phyloP scores from a whole-genome alignment of 2,888 invertebrate species.

The Leptinotarsa tumamoca region DNA sequence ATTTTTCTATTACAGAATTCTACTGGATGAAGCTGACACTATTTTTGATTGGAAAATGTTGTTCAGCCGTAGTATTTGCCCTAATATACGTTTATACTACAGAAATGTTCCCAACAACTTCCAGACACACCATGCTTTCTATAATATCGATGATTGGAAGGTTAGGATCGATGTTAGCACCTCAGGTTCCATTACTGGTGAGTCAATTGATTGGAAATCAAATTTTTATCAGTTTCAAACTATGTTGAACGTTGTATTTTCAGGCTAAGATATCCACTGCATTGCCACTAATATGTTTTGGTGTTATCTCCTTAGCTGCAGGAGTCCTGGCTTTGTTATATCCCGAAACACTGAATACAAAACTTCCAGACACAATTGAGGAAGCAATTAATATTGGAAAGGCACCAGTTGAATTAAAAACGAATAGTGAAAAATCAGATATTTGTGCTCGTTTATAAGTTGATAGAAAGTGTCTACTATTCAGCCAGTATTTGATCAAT shows the following conservation, averaged over 20 bases:
- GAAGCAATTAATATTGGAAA: slow-evolving; percentile 68
- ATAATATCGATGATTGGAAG: slow-evolving; percentile 79
- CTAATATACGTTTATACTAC: slow-evolving; percentile 64
- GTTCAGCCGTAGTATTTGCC: slow-evolving; percentile 51
- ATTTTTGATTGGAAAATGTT: slow-evolving; percentile 52
- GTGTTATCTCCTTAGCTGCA: slow-evolving; percentile 69
- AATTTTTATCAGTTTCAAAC: slow-evolving; percentile 2
- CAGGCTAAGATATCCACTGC: slow-evolving; percentile 69
- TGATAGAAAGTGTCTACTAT: no score
- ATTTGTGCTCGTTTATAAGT: no score
- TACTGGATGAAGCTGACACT: slow-evolving; percentile 38
- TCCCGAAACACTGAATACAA: slow-evolving; percentile 74
- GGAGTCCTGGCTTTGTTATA: slow-evolving; percentile 72
- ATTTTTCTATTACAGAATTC: slow-evolving; percentile 31
- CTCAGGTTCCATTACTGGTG: slow-evolving; percentile 77
- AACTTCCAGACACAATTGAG: slow-evolving; percentile 72
- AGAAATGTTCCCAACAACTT: slow-evolving; percentile 78
- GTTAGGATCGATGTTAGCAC: slow-evolving; percentile 77
- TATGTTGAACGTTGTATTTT: slow-evolving; percentile 44
- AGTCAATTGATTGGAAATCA: slow-evolving; percentile 39
- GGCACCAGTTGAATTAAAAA: slow-evolving; percentile 13
- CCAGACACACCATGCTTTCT: slow-evolving; percentile 75
- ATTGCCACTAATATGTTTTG: slow-evolving; percentile 73
- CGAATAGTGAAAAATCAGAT: no score
- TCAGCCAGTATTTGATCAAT: no score